Evolutionary conservation across 2,888 invertebrate genomes (phyloP).

Genomic region (Agriopis marginaria): DNA sequence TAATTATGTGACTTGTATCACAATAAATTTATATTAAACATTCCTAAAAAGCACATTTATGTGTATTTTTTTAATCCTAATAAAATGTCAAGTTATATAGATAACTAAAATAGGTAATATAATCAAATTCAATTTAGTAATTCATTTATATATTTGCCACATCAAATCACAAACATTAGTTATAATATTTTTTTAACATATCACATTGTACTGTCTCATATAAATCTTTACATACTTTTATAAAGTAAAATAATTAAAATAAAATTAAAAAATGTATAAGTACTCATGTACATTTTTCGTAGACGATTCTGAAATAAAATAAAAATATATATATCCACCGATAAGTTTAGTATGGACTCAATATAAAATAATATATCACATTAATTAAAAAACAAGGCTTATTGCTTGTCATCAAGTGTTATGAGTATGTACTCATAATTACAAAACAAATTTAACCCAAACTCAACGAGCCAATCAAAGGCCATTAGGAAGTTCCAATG

Average conservation of each 20-base stretch:
- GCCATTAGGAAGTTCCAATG: too few species aligned
- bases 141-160: conserved; percentile 15
- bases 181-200: conserved; percentile 8
- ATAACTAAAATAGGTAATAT: too few species aligned
- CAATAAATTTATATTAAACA: conserved; percentile 42
- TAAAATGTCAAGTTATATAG: background rate
- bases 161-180: conserved; percentile 16
- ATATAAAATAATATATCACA: too few species aligned
- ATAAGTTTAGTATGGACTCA: too few species aligned
- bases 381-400: too few species aligned
- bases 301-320: too few species aligned
- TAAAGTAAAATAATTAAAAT: background rate
- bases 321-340: too few species aligned
- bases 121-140: background rate
- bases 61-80: background rate
- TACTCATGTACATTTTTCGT: background rate
- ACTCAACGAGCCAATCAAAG: too few species aligned
- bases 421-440: too few species aligned
- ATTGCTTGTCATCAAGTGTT: too few species aligned
- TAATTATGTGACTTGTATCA: background rate
- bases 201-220: conserved; percentile 13
- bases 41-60: conserved; percentile 22
- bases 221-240: conserved; percentile 2
- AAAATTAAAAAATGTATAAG: background rate
- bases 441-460: too few species aligned